Base-by-base conservation (phyloP, 2,797 vertebrate genomes). In the Cyprinodon diabolis region DNA sequence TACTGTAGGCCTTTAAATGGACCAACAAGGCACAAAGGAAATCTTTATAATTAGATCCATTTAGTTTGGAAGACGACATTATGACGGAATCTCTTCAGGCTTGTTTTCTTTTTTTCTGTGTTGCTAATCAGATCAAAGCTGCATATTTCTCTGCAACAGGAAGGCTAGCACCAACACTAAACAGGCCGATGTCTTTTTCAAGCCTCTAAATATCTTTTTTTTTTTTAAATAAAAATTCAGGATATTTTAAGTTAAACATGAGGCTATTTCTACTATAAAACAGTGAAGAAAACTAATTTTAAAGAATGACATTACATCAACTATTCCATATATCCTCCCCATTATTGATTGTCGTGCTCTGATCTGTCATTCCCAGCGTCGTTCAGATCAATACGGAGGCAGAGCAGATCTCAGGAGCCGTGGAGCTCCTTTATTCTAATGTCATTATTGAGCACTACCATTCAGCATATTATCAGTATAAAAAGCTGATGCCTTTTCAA, bases 51-150 rank as follows among this genome's bases (percentile, higher is more conserved):
- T 72, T 49, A 56, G 43, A 77, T 17, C 11, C 15, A 65, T 21
- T 67, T 66, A 60, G 69, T 70, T 63, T 65, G 54, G 68, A 70
- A 73, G 66, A 78, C 68, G 25, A 79, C 69, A 43, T 79, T 68
- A 68, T 66, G 17, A 72, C 70, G 47, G 72, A 78, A 79, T 72
- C 63, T 75, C 45, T 45, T 65, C 72, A 54, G 13, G 66, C 10
- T 47, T 37, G 30, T 12, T 77, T 56, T 4, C 3, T 75, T 75
- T 75, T 75, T 57, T 66, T 71, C 85, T 86, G 71, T 71, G 25
- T 40, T 72, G 68, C 84, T 82, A 79, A 63, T 73, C 71, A 66
- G 75, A 76, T 83, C 74, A 74, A 69, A 77, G 79, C 80, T 80
- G 86, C 76, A 71, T 68, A 74, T 0, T 48, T 19, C 72, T 76